Conservation (phyloP, 2,797 vertebrate species). For the Molossus molossus region DNA sequence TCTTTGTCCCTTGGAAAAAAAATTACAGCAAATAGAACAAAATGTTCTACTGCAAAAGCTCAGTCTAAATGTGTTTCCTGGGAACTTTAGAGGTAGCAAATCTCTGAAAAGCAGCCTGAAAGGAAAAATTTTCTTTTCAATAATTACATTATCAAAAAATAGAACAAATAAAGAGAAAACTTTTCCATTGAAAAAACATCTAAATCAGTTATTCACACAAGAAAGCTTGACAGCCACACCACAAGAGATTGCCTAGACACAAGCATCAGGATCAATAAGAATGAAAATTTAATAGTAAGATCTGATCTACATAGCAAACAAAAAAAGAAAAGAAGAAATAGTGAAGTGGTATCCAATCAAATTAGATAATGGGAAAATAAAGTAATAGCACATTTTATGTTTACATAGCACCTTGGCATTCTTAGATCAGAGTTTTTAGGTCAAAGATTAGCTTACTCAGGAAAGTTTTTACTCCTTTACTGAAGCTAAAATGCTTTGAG, state of each 20-base stretch:
- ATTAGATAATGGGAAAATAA: constrained; percentile 56
- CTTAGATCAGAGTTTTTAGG: constrained; percentile 19
- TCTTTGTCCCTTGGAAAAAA: constrained; percentile 75
- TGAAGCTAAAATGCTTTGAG: background rate
- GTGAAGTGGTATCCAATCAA: background rate
- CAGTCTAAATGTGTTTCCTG: constrained; percentile 68
- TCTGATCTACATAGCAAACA: background rate
- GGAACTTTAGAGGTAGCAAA: constrained; percentile 69
- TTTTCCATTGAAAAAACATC: constrained; percentile 32
- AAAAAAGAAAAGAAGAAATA: constrained; percentile 29
- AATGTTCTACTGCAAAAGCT: constrained; percentile 80
- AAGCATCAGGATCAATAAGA: constrained; percentile 35
- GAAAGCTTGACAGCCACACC: background rate
- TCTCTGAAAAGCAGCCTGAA: constrained; percentile 73
- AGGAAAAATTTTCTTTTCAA: constrained; percentile 44
- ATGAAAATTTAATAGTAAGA: background rate
- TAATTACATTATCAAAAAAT: constrained; percentile 69
- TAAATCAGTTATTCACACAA: constrained; percentile 60
- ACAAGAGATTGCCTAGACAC: background rate
- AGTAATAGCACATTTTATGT: background rate
- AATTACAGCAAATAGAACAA: constrained; percentile 82
- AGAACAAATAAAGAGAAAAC: constrained; percentile 23
- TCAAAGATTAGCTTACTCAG: background rate
- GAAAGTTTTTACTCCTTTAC: background rate
- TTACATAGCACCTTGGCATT: background rate